Evolutionary conservation across 2,888 invertebrate species (phyloP).

Genomic region (Bunonema sp.): DNA sequence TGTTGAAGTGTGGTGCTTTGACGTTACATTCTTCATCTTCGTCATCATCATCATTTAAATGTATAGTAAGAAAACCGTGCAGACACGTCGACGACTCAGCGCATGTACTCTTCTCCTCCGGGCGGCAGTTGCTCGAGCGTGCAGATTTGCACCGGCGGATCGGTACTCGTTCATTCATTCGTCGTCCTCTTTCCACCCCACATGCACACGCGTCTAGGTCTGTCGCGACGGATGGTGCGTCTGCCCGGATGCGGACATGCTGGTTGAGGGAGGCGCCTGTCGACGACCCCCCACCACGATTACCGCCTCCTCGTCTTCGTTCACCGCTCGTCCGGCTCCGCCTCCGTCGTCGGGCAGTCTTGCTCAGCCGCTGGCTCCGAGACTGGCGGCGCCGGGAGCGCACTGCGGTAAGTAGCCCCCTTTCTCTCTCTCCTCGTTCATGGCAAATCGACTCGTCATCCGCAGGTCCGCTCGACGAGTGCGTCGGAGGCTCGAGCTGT

Average conservation of each 20-base stretch:
- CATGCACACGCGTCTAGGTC: no score
- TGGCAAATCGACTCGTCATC: background rate
- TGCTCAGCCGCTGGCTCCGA: no score
- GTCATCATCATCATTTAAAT: constrained; percentile 1
- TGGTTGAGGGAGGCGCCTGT: constrained; percentile 30
- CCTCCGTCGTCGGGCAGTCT: constrained; percentile 4
- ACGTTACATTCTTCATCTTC: constrained; percentile 1
- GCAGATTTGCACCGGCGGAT: constrained; percentile 34
- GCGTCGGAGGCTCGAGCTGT: constrained; percentile 37
- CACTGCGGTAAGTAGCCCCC: constrained; percentile 15
- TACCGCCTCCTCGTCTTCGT: constrained; percentile 6
- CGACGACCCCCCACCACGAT: constrained; percentile 7
- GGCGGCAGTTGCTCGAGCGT: constrained; percentile 35
- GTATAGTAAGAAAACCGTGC: constrained; percentile 24
- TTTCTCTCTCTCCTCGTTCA: background rate
- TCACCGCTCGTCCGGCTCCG: constrained; percentile 8
- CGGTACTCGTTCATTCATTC: no score
- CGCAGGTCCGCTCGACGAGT: constrained; percentile 36
- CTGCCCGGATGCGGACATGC: constrained; percentile 37
- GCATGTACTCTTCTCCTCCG: constrained; percentile 37
- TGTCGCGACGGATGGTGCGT: constrained; percentile 44
- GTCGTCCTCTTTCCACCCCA: no score
- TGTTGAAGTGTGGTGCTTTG: background rate
- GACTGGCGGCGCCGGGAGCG: constrained; percentile 25
- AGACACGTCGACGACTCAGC: no score